phyloP scores from a whole-genome alignment of 2,888 invertebrate species.

The Drosophila peninsularis region DNA sequence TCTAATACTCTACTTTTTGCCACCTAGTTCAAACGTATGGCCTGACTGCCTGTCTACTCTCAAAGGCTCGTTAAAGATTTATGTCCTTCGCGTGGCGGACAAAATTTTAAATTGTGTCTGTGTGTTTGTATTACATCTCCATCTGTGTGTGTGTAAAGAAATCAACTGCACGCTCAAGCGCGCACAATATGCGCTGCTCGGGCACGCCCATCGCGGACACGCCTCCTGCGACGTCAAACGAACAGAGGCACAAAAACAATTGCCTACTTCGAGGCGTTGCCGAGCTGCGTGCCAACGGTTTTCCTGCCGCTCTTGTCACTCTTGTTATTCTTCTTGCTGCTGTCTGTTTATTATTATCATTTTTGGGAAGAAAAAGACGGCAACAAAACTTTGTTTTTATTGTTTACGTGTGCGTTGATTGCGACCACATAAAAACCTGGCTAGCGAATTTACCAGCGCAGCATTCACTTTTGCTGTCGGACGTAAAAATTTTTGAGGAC shows the following conservation, averaged over 20 bases:
- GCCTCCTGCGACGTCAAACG: constrained; percentile 45
- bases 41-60: constrained; percentile 26
- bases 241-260: constrained; percentile 59
- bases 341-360: constrained; percentile 50
- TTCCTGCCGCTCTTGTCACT: background rate
- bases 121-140: constrained; percentile 21
- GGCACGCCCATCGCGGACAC: constrained; percentile 16
- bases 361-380: constrained; percentile 20
- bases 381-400: constrained; percentile 49
- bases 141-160: constrained; percentile 40
- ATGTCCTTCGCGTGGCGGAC: constrained; percentile 58
- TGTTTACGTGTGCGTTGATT: constrained; percentile 53
- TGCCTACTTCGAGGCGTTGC: constrained; percentile 55
- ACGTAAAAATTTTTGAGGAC: constrained; percentile 5
- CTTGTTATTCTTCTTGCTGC: constrained; percentile 6
- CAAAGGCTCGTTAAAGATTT: constrained; percentile 69
- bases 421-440: constrained; percentile 20
- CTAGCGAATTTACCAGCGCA: constrained; percentile 15
- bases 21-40: constrained; percentile 22
- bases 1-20: constrained; percentile 8
- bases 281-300: constrained; percentile 10
- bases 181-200: constrained; percentile 26
- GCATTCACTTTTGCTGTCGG: background rate
- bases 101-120: constrained; percentile 60
- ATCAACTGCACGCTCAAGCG: constrained; percentile 55